These are phyloP conservation scores for Cavia porcellus DNA, from an alignment of 2,113 vertebrate genomes.

Conservation along the genomic window DNA sequence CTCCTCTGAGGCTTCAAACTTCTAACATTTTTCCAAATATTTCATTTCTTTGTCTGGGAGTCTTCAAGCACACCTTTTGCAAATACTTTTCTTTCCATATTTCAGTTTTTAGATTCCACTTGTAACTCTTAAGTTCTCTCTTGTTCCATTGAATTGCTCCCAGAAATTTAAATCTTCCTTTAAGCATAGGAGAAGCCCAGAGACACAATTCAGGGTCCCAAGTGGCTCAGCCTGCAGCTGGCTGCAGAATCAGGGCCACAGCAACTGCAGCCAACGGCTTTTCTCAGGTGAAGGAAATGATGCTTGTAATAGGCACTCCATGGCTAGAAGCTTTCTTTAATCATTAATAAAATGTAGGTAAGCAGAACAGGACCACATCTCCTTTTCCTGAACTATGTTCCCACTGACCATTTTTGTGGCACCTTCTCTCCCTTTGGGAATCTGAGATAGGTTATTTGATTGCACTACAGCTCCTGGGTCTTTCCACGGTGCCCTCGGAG, in stretches of 20 bases:
- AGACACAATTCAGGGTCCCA: background rate
- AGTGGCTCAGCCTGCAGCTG: background rate
- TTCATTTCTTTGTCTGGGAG: background rate
- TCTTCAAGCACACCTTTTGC: background rate
- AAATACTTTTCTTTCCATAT: background rate
- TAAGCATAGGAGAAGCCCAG: fast-evolving
- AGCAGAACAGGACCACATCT: too few relatives aligned
- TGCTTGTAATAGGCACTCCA: background rate
- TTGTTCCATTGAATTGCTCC: background rate
- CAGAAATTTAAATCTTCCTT: background rate
- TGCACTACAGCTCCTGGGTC: background rate
- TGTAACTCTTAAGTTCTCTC: background rate
- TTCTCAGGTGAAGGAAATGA: background rate
- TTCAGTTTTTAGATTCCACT: background rate
- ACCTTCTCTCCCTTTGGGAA: background rate
- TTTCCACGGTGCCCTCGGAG: fast-evolving
- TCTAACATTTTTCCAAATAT: background rate
- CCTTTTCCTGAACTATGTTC: background rate
- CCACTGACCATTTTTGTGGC: background rate
- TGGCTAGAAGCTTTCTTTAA: background rate
- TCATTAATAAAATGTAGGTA: background rate
- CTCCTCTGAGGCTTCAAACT: background rate
- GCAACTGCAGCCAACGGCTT: background rate
- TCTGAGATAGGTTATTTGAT: background rate
- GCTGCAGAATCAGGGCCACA: background rate